Conservation (phyloP, 2,113 vertebrate species). For the Macroglossus sobrinus region DNA sequence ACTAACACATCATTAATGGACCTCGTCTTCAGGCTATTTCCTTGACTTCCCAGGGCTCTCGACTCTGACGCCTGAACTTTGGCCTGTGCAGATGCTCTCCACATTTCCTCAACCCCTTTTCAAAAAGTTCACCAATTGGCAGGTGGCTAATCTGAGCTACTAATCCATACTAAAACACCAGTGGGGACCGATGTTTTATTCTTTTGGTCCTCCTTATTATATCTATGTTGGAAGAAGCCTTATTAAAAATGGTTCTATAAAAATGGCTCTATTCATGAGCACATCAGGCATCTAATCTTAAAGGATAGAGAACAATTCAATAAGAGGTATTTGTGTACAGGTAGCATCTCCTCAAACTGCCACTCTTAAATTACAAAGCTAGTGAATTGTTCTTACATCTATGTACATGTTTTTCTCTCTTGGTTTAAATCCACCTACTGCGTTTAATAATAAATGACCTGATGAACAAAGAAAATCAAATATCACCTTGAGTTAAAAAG, state of each 20-base stretch:
- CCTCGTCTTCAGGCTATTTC: conserved; percentile 61
- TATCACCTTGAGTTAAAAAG: not conserved
- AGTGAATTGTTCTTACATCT: not conserved
- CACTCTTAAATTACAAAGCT: not conserved
- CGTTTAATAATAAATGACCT: not conserved
- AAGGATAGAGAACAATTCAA: not conserved
- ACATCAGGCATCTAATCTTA: not conserved
- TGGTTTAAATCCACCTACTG: not conserved
- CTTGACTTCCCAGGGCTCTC: conserved; percentile 42
- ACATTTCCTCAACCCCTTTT: not conserved
- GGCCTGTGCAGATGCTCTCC: conserved; percentile 51
- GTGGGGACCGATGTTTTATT: not conserved
- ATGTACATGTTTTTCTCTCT: not conserved
- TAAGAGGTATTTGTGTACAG: not conserved
- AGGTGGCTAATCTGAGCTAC: conserved; percentile 54
- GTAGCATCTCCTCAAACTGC: not conserved
- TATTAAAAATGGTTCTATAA: not conserved
- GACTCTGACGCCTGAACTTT: conserved; percentile 42
- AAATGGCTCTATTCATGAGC: not conserved
- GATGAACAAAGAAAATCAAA: not conserved
- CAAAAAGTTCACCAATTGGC: conserved; percentile 39
- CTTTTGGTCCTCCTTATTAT: not conserved
- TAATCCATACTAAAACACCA: not conserved
- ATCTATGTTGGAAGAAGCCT: not conserved
- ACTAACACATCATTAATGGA: conserved; percentile 62